These are phyloP conservation scores for Pocillopora grandis DNA, from an alignment of 92 coral and sea anemone species.

Conservation along the genomic window DNA sequence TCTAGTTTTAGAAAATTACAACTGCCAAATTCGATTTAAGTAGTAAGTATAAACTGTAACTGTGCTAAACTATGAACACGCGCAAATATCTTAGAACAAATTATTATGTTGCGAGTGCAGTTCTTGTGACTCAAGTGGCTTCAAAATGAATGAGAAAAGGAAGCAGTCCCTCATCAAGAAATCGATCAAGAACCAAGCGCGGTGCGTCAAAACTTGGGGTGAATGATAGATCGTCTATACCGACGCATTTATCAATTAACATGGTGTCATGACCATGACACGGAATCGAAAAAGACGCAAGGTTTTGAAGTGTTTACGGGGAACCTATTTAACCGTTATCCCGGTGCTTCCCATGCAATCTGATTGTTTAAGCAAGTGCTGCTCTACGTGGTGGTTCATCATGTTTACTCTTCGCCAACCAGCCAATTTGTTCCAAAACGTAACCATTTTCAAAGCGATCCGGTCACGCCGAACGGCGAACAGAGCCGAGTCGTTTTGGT, in stretches of 20 bases:
- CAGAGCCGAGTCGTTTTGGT: constrained; percentile 11
- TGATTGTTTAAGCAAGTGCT: too few species aligned
- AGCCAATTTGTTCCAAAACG: background rate
- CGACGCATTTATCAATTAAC: too few species aligned
- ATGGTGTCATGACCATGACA: too few species aligned
- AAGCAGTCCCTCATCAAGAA: constrained; percentile 1
- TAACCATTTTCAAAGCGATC: constrained; percentile 27
- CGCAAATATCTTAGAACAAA: constrained; percentile 1
- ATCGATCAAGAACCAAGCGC: constrained; percentile 10
- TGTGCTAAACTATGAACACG: constrained; percentile 24
- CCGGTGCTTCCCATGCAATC: too few species aligned
- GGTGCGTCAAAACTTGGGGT: constrained; percentile 15
- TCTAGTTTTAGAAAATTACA: background rate
- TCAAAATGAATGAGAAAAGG: constrained; percentile 10
- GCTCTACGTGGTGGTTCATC: too few species aligned
- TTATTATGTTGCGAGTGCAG: constrained; percentile 23
- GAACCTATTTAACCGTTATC: too few species aligned
- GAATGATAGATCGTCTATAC: background rate
- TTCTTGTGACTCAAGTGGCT: constrained; percentile 27
- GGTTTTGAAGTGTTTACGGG: too few species aligned
- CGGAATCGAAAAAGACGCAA: too few species aligned
- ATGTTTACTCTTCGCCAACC: too few species aligned
- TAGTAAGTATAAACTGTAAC: constrained; percentile 13
- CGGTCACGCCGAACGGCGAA: constrained; percentile 20
- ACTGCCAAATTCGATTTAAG: background rate